Percentiles rank a stretch among this genome's conserved stretches.
These are phyloP conservation scores for Leptocoma aspasia DNA, from an alignment of 2,113 vertebrate genomes.

Conservation along the genomic window DNA sequence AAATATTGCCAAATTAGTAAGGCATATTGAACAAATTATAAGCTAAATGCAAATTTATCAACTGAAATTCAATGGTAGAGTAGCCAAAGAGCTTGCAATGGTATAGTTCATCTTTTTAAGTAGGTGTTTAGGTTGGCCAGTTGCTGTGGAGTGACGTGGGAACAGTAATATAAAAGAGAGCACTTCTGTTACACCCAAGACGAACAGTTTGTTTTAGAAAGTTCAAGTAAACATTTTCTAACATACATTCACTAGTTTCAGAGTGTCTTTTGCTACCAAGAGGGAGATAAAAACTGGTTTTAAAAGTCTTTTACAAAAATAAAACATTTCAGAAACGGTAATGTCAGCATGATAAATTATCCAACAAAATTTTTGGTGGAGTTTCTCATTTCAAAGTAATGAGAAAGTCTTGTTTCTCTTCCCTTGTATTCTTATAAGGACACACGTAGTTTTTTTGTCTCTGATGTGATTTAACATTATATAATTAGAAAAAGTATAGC, in stretches of 20 bases:
- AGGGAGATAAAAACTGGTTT: slow-evolving; percentile 47
- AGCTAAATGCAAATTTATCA: slow-evolving; percentile 79
- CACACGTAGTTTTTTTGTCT: not conserved
- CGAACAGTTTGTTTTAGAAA: slow-evolving; percentile 73
- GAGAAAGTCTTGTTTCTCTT: not conserved
- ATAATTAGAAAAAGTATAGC: not conserved
- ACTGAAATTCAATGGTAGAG: slow-evolving; percentile 71
- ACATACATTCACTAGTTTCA: slow-evolving; percentile 67
- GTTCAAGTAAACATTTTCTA: slow-evolving; percentile 75
- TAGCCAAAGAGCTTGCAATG: slow-evolving; percentile 64
- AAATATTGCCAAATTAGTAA: slow-evolving; percentile 81
- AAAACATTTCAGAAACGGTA: slow-evolving; percentile 31
- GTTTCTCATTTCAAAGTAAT: slow-evolving; percentile 12
- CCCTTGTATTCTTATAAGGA: not conserved
- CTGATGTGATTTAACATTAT: not conserved
- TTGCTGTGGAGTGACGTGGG: slow-evolving; percentile 71
- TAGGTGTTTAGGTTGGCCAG: slow-evolving; percentile 78
- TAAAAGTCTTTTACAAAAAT: slow-evolving; percentile 27
- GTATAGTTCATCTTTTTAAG: slow-evolving; percentile 66
- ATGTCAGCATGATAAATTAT: slow-evolving; percentile 48
- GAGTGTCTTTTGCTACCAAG: slow-evolving; percentile 68
- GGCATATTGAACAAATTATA: slow-evolving; percentile 83
- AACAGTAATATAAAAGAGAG: slow-evolving; percentile 68
- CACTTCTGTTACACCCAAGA: slow-evolving; percentile 76
- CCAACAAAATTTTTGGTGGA: slow-evolving; percentile 6